phyloP scores from a whole-genome alignment of 2,888 invertebrate species.

The Teleogryllus oceanicus region DNA sequence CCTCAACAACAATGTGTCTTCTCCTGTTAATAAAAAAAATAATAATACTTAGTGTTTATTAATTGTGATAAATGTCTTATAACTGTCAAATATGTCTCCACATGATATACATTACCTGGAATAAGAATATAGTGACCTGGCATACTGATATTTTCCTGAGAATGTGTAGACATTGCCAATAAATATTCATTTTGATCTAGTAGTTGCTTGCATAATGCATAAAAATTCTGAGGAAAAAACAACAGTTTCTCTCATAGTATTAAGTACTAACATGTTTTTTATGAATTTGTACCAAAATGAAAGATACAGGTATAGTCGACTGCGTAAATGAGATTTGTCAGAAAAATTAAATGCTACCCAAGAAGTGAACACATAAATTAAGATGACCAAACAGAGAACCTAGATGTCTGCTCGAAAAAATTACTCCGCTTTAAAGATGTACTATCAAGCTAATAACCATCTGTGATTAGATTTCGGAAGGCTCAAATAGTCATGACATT shows the following conservation, averaged over 20 bases:
- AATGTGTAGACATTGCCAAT: constrained; percentile 23
- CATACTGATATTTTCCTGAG: constrained; percentile 11
- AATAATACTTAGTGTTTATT: not conserved
- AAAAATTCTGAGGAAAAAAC: constrained; percentile 24
- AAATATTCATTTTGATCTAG: constrained; percentile 27
- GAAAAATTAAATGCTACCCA: too few species aligned
- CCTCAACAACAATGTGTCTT: constrained; percentile 23
- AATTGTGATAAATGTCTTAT: not conserved
- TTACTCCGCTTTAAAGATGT: too few species aligned
- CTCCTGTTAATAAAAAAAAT: constrained; percentile 18
- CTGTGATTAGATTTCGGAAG: too few species aligned
- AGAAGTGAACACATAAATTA: too few species aligned
- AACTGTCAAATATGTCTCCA: not conserved
- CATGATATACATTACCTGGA: constrained; percentile 26
- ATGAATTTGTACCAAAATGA: not conserved
- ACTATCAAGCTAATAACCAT: too few species aligned
- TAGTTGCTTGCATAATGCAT: constrained; percentile 28
- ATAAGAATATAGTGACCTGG: constrained; percentile 29
- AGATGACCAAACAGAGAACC: too few species aligned
- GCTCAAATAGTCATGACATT: too few species aligned
- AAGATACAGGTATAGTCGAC: too few species aligned
- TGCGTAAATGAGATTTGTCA: too few species aligned
- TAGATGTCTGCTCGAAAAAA: too few species aligned
- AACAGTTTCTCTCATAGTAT: not conserved
- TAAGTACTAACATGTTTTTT: not conserved